Evolutionary conservation across 2,888 invertebrate species (phyloP), one percentile per base, ranked within the genome.

Genomic region (Volucella bombylans): DNA sequence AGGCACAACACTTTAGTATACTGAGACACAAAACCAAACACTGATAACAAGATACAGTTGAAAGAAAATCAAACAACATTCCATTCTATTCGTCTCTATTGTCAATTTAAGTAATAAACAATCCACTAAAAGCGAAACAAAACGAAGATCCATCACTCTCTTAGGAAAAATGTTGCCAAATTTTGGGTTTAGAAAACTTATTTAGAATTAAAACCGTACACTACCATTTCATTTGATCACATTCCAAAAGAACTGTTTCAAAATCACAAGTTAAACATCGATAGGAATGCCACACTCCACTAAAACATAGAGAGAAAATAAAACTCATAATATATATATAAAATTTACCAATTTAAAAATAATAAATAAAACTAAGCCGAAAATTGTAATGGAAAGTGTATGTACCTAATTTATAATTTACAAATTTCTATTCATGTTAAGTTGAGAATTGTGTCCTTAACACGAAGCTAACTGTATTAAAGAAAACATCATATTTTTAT

Each of bases 401-500:
- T 38, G 67, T 76, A 76, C 43, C 67, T 61, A 45, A 72, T 62
- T 62, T 62, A n/a, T 62, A 31, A 23, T 49, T 62, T 54, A 23
- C 8, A 45, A 69, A 41, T 69, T 72, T 14, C 12, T n/a, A 59
- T 8, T 38, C 11, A 59, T 31, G 23, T n/a, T 14, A 52, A 52
- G 15, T n/a, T 12, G 45, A 45, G n/a, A 45, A 45, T 45, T 45
- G n/a, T n/a, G n/a, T 72, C 68, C 43, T 50, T 57, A 62, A 78
- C 62, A 61, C 55, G 50, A 62, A 73, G 31, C 14, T 38, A 64
- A 68, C 50, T 71, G 52, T 64, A 62, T 55, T 64, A 50, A 65
- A 71, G n/a, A 59, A 59, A 76, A 15, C 49, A 78, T 43, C 62
- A 82, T 80, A 80, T 83, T 83, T 83, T 83, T 83, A 69, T 83